Percentiles rank a stretch among this genome's conserved stretches.
Evolutionary conservation across 2,888 invertebrate genomes (phyloP).

Genomic region (Hedya salicella): DNA sequence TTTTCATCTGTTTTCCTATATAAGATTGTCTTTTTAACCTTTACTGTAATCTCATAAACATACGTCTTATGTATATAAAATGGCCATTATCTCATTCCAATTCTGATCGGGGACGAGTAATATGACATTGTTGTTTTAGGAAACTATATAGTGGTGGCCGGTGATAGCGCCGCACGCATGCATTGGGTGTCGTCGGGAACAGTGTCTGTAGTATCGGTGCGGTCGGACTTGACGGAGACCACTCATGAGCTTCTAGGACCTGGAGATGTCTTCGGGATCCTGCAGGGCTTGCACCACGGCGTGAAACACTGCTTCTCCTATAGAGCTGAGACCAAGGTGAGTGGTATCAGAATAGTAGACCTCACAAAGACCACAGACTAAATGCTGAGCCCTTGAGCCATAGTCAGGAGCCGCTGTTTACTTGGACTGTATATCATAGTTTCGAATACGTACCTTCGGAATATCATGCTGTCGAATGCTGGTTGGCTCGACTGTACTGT

Average conservation of each 20-base stretch:
- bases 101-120: no score
- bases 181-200: conserved; percentile 81
- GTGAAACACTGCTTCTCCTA: conserved; percentile 81
- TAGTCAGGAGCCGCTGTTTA: no score
- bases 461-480: no score
- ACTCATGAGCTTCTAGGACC: conserved; percentile 75
- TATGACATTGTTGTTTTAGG: conserved; percentile 54
- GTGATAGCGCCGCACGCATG: conserved; percentile 83
- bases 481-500: no score
- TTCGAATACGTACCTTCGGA: no score
- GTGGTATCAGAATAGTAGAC: neutral
- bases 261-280: conserved; percentile 81
- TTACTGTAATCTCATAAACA: no score
- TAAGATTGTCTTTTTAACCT: no score
- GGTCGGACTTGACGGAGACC: conserved; percentile 73
- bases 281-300: conserved; percentile 79
- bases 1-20: no score
- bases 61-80: no score
- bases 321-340: conserved; percentile 78
- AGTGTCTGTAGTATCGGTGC: conserved; percentile 77
- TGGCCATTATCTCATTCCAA: no score
- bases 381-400: neutral
- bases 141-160: conserved; percentile 82
- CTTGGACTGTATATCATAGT: no score
- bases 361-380: neutral